phyloP scores from a whole-genome alignment of 2,113 vertebrate species.

The Microtus richardsoni region DNA sequence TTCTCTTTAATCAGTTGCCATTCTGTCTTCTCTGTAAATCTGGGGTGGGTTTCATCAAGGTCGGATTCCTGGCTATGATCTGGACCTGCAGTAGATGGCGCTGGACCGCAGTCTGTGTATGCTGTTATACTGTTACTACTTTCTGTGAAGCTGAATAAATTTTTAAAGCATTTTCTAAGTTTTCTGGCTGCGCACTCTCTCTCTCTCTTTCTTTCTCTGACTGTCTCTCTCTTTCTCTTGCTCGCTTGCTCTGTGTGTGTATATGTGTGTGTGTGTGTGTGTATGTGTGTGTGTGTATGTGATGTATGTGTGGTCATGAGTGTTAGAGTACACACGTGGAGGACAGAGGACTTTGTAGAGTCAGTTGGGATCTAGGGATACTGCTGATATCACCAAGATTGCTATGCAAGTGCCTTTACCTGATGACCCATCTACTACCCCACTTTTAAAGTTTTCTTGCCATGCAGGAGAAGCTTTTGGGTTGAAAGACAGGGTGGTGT shows the following conservation, averaged over 20 bases:
- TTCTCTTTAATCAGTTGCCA: constrained; percentile 19
- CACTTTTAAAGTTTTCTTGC: neutral
- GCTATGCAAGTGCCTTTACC: neutral
- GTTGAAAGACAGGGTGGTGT: neutral
- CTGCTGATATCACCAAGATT: no score
- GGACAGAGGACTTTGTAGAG: neutral
- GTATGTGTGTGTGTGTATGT: no score
- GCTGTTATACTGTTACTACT: constrained; percentile 3
- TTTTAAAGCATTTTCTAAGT: neutral
- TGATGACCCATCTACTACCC: neutral
- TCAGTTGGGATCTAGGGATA: neutral
- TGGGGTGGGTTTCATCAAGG: neutral
- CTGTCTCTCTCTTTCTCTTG: no score
- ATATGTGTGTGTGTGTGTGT: neutral
- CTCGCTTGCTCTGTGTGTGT: no score
- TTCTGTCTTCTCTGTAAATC: neutral
- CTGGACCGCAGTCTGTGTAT: neutral
- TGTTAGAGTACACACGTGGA: neutral
- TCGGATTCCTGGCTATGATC: neutral
- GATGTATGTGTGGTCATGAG: no score
- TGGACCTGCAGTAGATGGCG: accelerated
- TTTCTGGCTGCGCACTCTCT: neutral
- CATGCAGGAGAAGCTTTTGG: neutral
- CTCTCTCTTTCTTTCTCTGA: no score
- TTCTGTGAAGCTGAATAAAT: neutral